Evolutionary conservation across 2,888 invertebrate species (phyloP).

Genomic region (Chymomyza procnemis): DNA sequence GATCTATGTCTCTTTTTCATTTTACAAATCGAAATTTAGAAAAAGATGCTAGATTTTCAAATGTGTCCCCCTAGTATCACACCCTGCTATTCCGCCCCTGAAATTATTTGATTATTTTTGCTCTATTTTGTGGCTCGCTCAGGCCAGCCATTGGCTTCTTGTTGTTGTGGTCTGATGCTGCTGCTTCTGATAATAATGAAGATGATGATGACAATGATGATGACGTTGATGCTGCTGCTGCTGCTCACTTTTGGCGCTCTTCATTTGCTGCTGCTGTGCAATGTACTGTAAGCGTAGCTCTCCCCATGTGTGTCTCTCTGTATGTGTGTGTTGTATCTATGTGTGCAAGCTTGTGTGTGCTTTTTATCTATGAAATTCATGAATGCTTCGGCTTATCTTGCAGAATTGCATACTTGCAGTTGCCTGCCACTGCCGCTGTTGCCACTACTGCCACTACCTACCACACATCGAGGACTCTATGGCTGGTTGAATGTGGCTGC

Average conservation of each 20-base stretch:
- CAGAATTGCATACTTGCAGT: constrained; percentile 76
- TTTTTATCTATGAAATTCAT: constrained; percentile 76
- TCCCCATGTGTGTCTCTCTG: constrained; percentile 31
- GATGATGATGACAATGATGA: constrained; percentile 28
- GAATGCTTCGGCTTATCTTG: constrained; percentile 76
- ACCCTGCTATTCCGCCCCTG: too few species aligned
- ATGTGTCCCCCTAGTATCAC: too few species aligned
- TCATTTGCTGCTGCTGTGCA: constrained; percentile 59
- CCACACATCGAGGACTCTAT: neutral
- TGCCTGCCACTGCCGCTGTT: constrained; percentile 33
- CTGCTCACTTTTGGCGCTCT: constrained; percentile 57
- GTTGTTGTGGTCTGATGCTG: constrained; percentile 14
- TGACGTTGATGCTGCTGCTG: constrained; percentile 31
- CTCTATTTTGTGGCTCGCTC: constrained; percentile 10
- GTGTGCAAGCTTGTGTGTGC: constrained; percentile 41
- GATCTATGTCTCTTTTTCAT: too few species aligned
- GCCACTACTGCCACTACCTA: neutral
- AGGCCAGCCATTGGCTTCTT: constrained; percentile 32
- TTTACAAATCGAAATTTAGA: too few species aligned
- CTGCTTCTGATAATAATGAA: constrained; percentile 33
- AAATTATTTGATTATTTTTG: neutral
- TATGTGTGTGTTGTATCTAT: constrained; percentile 7
- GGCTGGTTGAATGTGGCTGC: constrained; percentile 21
- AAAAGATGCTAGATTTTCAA: too few species aligned
- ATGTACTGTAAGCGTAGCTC: constrained; percentile 70